These are phyloP conservation scores for Chrysina gloriosa DNA, from an alignment of 2,888 invertebrate genomes.

Conservation along the genomic window DNA sequence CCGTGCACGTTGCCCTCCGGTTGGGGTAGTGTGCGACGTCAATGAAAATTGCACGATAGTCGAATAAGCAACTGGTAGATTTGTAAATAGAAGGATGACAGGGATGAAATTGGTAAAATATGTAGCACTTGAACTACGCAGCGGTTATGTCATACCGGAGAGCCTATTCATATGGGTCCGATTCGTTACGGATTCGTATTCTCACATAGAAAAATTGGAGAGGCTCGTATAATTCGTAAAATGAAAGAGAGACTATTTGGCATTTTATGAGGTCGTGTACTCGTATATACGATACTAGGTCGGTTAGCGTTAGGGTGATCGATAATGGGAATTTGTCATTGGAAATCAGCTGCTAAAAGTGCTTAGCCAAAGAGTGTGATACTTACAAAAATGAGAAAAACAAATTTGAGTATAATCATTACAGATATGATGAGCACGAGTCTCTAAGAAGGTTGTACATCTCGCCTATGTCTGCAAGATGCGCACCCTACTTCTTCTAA, in stretches of 20 bases:
- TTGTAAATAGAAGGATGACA: conserved; percentile 33
- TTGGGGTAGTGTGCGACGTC: neutral
- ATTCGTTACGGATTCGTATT: conserved; percentile 26
- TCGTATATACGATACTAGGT: too few species aligned
- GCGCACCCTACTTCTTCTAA: too few species aligned
- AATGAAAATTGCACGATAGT: conserved; percentile 28
- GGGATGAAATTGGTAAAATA: conserved; percentile 40
- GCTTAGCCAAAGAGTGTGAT: too few species aligned
- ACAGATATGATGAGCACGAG: too few species aligned
- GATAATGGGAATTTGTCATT: too few species aligned
- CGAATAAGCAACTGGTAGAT: conserved; percentile 29
- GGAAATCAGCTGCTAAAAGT: too few species aligned
- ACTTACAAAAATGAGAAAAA: too few species aligned
- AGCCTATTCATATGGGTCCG: conserved; percentile 6
- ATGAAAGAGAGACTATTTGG: conserved; percentile 4
- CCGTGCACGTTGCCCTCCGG: neutral
- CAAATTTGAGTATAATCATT: too few species aligned
- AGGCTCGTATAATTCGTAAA: neutral
- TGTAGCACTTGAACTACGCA: conserved; percentile 36
- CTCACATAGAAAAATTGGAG: conserved; percentile 3
- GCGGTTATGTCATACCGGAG: conserved; percentile 31
- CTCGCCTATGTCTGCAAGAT: too few species aligned
- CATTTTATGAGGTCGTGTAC: too few species aligned
- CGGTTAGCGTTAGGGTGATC: too few species aligned
- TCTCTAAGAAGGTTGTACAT: too few species aligned